Evolutionary conservation across 2,113 vertebrate species (phyloP), one percentile per base, ranked within the genome.

Genomic region (Nymphicus hollandicus): DNA sequence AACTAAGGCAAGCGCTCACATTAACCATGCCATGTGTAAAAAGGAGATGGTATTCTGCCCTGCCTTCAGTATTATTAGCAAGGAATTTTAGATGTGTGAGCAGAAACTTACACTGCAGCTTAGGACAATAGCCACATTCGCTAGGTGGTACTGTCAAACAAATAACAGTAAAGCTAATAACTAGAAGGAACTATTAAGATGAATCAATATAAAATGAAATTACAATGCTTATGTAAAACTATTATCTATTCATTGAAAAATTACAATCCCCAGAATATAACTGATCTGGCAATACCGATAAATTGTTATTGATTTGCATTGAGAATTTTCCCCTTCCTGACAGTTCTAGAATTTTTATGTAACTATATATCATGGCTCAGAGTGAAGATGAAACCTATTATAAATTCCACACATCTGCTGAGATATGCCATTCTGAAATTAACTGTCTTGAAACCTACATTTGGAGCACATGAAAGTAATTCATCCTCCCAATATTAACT

Each of bases 271-370:
- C 88, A 76, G 46, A 92, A 93, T 52, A 95, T 78, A 97, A 97
- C 84, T 94, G 94, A 93, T 89, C 81, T 81, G 86, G 81, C 81
- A 95, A 85, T 52, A 96, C 6, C 49, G 76, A 76, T 97, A 97
- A 98, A 97, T 98, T 96, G 93, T 92, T 98, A 98, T 97, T 95
- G 97, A 98, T 98, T 94, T 95, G 68, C 50, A 97, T 44, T 94
- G 92, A 95, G 96, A 95, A 70, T 93, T 94, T 81, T 39, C 74
- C 71, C 78, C 56, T 78, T 89, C 89, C 44, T 95, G 72, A 79
- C 83, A 81, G 92, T 91, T 90, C 69, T 81, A 88, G 79, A 96
- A 53, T 95, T 97, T 96, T 95, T 97, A 92, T 86, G 77, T 77
- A 94, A 92, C 63, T 76, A 80, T 91, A 84, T 56, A 93, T 96